Evolutionary conservation across 2,888 invertebrate species (phyloP).

Genomic region (Antheraea assamensis): DNA sequence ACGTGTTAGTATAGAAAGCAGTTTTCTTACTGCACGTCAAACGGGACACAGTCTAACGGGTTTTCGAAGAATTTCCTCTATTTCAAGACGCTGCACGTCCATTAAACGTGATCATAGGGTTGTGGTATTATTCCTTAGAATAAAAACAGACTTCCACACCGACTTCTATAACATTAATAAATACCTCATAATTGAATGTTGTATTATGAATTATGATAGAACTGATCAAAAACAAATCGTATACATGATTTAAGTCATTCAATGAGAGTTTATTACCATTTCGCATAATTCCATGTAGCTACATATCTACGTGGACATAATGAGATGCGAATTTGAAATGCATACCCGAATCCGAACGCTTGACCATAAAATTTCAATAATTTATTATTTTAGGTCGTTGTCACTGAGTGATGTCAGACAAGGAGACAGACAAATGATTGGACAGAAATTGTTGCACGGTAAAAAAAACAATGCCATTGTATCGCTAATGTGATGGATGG

Average conservation of each 20-base stretch:
- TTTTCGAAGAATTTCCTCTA: slow-evolving; percentile 15
- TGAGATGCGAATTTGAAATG: slow-evolving; percentile 22
- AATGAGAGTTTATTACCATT: background rate
- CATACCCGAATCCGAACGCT: slow-evolving; percentile 17
- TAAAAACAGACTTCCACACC: background rate
- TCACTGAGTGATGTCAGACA: slow-evolving; percentile 72
- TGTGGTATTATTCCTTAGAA: background rate
- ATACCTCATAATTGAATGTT: background rate
- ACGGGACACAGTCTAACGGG: slow-evolving; percentile 1
- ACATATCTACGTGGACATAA: slow-evolving; percentile 15
- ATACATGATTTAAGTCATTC: background rate
- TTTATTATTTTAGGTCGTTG: slow-evolving; percentile 74
- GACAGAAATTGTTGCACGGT: slow-evolving; percentile 48
- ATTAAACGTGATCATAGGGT: background rate
- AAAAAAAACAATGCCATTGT: slow-evolving; percentile 62
- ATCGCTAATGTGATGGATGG: slow-evolving; percentile 52
- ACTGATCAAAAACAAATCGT: background rate
- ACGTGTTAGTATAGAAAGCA: slow-evolving; percentile 1
- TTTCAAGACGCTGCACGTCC: slow-evolving; percentile 10
- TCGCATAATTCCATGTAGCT: background rate
- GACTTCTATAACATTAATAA: background rate
- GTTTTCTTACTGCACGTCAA: slow-evolving; percentile 8
- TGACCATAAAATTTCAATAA: slow-evolving; percentile 56
- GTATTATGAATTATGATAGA: background rate
- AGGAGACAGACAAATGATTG: slow-evolving; percentile 60